Evolutionary conservation across 2,113 vertebrate species (phyloP).

Genomic region (Apodemus sylvaticus): DNA sequence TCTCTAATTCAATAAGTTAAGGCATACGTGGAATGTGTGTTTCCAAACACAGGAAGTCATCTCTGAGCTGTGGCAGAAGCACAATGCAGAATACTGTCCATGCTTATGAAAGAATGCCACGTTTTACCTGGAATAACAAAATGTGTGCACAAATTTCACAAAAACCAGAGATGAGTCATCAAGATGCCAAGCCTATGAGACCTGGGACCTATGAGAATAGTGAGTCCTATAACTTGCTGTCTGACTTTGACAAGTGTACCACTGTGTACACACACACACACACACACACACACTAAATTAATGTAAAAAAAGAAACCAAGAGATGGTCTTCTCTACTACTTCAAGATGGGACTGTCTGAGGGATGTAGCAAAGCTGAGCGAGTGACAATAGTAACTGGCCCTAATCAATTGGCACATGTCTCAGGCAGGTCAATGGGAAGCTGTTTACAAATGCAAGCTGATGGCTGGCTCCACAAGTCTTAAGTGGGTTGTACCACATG

Average conservation of each 20-base stretch:
- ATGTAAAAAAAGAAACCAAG: background rate
- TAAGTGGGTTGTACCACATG: background rate
- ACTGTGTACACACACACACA: background rate
- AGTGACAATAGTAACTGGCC: accelerated
- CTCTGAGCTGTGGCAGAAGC: background rate
- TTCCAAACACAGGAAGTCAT: background rate
- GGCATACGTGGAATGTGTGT: background rate
- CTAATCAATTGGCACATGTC: background rate
- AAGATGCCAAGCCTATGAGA: background rate
- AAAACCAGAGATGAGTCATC: background rate
- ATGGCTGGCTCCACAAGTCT: background rate
- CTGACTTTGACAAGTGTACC: background rate
- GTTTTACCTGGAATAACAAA: no score
- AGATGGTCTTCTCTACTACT: background rate
- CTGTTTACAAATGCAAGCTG: background rate
- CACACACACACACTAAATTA: background rate
- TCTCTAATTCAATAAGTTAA: background rate
- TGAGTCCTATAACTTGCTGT: background rate
- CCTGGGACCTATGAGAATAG: background rate
- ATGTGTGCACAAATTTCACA: accelerated
- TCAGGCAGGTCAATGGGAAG: background rate
- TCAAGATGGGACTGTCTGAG: background rate
- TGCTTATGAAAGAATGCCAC: background rate
- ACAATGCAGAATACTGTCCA: background rate
- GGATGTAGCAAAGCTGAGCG: accelerated